A percentile compares a stretch with the other conserved stretches of the same genome.
Evolutionary conservation across 2,888 invertebrate genomes (phyloP).

Genomic region (Lithosia quadra): DNA sequence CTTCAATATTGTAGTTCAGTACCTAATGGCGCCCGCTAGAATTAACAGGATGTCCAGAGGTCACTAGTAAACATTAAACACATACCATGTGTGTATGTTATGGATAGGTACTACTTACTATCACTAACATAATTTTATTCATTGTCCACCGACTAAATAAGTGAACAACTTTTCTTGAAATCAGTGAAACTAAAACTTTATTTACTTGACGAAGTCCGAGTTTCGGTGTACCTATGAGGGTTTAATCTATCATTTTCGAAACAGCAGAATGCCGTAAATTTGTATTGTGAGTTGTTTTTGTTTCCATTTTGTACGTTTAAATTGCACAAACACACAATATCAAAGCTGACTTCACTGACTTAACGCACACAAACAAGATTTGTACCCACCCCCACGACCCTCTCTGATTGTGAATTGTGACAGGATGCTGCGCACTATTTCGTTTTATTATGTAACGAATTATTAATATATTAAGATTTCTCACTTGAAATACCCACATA

Average conservation of each 20-base stretch:
- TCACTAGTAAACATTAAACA: slow-evolving; percentile 37
- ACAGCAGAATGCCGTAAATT: not conserved
- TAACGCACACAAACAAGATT: slow-evolving; percentile 52
- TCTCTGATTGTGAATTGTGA: slow-evolving; percentile 40
- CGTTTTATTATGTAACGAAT: slow-evolving; percentile 58
- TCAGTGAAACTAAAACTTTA: not conserved
- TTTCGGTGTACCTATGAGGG: not conserved
- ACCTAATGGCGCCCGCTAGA: too few species aligned
- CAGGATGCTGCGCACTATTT: slow-evolving; percentile 63
- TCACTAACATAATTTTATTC: slow-evolving; percentile 28
- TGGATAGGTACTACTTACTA: slow-evolving; percentile 31
- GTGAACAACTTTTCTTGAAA: slow-evolving; percentile 6
- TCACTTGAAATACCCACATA: not conserved
- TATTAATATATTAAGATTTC: slow-evolving; percentile 15
- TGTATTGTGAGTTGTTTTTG: not conserved
- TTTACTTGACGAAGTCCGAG: too few species aligned
- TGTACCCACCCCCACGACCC: slow-evolving; percentile 48
- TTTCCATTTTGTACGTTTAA: not conserved
- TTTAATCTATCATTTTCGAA: not conserved
- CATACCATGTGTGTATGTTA: slow-evolving; percentile 6
- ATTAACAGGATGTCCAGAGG: too few species aligned
- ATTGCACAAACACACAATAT: slow-evolving; percentile 26
- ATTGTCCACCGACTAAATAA: slow-evolving; percentile 26
- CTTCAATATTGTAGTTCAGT: slow-evolving; percentile 62
- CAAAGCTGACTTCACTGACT: slow-evolving; percentile 32